These are phyloP conservation scores for Eulemur coronatus DNA, from an alignment of 2,797 vertebrate genomes.

Conservation along the genomic window DNA sequence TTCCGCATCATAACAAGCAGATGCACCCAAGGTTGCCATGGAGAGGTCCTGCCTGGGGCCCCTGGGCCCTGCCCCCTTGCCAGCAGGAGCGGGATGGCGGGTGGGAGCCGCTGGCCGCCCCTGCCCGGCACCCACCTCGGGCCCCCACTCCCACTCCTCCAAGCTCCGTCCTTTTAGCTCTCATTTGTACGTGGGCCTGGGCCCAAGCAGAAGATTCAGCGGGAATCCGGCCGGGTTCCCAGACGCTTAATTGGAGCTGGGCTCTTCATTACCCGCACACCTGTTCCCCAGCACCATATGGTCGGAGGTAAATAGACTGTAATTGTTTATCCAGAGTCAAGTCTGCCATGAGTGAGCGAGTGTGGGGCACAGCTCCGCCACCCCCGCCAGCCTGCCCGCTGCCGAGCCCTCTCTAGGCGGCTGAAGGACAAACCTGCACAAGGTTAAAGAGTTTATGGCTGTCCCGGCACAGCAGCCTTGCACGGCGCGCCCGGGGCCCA, in stretches of 20 bases:
- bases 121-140: not conserved
- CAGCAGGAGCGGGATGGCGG: fast-evolving
- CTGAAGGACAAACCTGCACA: not conserved
- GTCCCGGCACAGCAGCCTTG: not conserved
- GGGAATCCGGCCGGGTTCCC: constrained; percentile 79
- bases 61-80: too few relatives aligned
- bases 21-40: not conserved
- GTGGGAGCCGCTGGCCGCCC: not conserved
- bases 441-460: not conserved
- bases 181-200: constrained; percentile 68
- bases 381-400: not conserved
- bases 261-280: constrained; percentile 77
- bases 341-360: not conserved
- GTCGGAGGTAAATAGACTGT: constrained; percentile 80
- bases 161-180: constrained; percentile 59
- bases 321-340: constrained; percentile 81
- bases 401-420: not conserved
- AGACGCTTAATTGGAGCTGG: constrained; percentile 74
- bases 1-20: not conserved
- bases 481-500: fast-evolving
- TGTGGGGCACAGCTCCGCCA: not conserved
- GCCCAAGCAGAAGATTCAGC: constrained; percentile 70
- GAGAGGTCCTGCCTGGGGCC: not conserved
- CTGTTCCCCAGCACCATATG: constrained; percentile 81
- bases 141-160: not conserved